Conservation (phyloP, 2,888 invertebrate species). For the Nymphalis c-album region DNA sequence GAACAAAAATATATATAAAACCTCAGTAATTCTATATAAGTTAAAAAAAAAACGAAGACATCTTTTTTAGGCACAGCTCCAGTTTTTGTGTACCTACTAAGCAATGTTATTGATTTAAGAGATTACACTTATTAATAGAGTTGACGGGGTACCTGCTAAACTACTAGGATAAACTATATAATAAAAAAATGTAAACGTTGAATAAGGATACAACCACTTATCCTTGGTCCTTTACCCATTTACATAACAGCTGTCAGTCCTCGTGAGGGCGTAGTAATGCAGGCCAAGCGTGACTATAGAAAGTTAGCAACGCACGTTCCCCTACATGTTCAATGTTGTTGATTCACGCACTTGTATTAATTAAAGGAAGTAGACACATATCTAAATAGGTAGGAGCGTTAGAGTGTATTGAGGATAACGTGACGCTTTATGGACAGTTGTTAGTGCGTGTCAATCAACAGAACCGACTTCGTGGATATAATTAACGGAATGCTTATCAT, state of each 20-base stretch:
- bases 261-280: constrained; percentile 46
- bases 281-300: constrained; percentile 58
- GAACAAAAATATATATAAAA: neutral
- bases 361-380: constrained; percentile 55
- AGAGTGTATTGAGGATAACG: constrained; percentile 43
- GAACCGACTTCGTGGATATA: constrained; percentile 42
- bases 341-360: constrained; percentile 58
- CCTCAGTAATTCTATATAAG: no score
- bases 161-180: neutral
- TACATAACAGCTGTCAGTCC: constrained; percentile 50
- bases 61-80: no score
- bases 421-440: constrained; percentile 38
- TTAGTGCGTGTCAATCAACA: constrained; percentile 43
- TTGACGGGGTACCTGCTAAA: neutral
- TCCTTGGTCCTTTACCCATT: constrained; percentile 28
- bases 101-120: no score
- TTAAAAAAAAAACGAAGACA: no score
- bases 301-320: constrained; percentile 54
- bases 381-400: constrained; percentile 45
- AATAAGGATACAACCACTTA: constrained; percentile 21
- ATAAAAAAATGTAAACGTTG: neutral
- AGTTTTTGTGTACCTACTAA: no score
- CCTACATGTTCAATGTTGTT: constrained; percentile 52
- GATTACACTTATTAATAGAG: no score
- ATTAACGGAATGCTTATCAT: constrained; percentile 49